phyloP scores from a whole-genome alignment of 1,140 invertebrate genomes.

The Drosophila mojavensis region DNA sequence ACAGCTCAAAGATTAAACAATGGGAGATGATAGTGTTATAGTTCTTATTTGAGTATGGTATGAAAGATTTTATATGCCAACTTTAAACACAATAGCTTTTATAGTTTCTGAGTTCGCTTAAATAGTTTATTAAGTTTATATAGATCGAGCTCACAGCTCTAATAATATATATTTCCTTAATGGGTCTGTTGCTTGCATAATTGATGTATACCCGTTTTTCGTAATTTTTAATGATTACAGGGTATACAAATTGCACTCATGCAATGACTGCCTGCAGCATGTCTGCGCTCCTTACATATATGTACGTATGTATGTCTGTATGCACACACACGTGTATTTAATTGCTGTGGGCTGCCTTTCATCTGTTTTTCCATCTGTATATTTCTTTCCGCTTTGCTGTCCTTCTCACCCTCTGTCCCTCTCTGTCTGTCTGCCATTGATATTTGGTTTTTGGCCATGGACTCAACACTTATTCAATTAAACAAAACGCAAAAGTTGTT shows the following conservation, averaged over 20 bases:
- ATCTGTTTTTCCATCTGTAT: slow-evolving; percentile 20
- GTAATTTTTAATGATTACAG: background rate
- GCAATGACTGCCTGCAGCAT: slow-evolving; percentile 8
- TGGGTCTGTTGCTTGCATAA: background rate
- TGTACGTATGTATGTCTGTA: background rate
- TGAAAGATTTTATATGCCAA: background rate
- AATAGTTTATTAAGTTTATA: background rate
- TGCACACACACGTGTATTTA: slow-evolving; percentile 1
- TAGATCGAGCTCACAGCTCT: background rate
- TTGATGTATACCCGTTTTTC: background rate
- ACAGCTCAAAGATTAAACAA: no score
- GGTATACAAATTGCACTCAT: slow-evolving; percentile 14
- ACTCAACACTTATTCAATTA: slow-evolving; percentile 71
- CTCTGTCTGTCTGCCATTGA: slow-evolving; percentile 48
- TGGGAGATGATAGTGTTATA: no score
- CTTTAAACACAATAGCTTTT: background rate
- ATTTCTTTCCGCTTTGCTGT: slow-evolving; percentile 29
- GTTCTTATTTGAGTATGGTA: background rate
- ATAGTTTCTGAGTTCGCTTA: background rate
- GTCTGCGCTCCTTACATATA: background rate
- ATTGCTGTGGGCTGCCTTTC: slow-evolving; percentile 12
- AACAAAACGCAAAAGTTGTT: slow-evolving; percentile 65
- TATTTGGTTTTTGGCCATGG: slow-evolving; percentile 44
- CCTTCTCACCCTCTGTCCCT: no score
- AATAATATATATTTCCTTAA: background rate